phyloP scores from a whole-genome alignment of 2,113 vertebrate species.

The Sander lucioperca region DNA sequence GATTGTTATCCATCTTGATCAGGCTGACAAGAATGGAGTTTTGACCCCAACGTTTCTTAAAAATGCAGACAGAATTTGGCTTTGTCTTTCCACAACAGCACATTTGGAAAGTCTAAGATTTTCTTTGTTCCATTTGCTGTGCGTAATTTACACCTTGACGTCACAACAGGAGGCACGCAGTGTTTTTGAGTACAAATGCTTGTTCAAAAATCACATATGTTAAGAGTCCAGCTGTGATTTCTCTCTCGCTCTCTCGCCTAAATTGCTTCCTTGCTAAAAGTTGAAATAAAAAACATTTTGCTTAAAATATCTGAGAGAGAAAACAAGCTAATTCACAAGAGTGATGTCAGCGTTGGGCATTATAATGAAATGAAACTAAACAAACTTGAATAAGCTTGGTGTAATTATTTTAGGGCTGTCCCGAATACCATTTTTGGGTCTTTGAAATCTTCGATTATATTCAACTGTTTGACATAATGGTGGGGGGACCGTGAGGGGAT shows the following conservation, averaged over 20 bases:
- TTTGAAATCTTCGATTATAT: too few species aligned
- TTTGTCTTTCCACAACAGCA: neutral
- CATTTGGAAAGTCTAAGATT: neutral
- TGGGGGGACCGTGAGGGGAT: too few species aligned
- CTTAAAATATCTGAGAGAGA: too few species aligned
- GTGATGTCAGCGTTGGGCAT: too few species aligned
- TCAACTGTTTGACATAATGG: too few species aligned
- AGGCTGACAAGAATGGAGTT: constrained; percentile 6
- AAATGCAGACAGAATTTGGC: neutral
- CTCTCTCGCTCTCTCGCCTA: neutral
- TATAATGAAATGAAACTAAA: too few species aligned
- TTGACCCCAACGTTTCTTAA: neutral
- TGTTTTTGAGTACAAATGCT: neutral
- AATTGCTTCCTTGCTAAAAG: neutral
- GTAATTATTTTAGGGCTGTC: too few species aligned
- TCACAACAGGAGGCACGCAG: neutral
- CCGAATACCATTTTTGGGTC: too few species aligned
- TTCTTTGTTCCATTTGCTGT: neutral
- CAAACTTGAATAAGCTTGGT: too few species aligned
- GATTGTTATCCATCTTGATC: constrained; percentile 21
- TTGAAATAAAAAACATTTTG: neutral
- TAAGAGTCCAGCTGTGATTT: neutral
- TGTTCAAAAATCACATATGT: neutral
- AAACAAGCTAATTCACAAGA: too few species aligned
- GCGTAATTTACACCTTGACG: neutral